Evolutionary conservation across 2,797 vertebrate genomes (phyloP).

Genomic region (Enteromius mattozi): DNA sequence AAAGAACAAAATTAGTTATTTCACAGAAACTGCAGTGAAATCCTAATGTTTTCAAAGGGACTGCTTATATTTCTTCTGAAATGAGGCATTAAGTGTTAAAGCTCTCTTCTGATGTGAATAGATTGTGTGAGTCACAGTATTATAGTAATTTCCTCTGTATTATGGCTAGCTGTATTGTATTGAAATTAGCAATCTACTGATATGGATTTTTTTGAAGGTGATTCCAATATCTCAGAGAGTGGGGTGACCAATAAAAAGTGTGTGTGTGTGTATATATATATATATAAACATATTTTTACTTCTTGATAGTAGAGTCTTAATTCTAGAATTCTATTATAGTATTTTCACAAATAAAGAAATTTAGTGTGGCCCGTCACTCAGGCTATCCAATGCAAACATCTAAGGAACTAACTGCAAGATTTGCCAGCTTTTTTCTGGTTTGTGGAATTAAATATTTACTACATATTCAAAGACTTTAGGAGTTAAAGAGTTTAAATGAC

Average conservation of each 20-base stretch:
- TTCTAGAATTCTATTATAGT: background rate
- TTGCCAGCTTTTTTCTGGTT: background rate
- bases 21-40: background rate
- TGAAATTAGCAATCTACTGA: background rate
- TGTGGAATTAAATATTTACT: background rate
- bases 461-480: background rate
- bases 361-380: background rate
- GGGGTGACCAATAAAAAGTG: background rate
- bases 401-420: background rate
- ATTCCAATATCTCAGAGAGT: background rate
- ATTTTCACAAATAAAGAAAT: background rate
- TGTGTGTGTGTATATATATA: too few relatives aligned
- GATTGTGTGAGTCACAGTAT: background rate
- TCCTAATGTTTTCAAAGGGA: constrained; percentile 7
- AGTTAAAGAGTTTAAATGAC: background rate
- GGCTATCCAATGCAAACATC: background rate
- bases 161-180: background rate
- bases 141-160: background rate
- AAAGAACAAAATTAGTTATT: background rate
- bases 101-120: background rate
- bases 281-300: too few relatives aligned
- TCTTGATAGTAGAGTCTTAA: background rate
- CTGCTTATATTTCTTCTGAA: background rate
- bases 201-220: background rate
- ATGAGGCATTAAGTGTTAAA: background rate